Evolutionary conservation across 2,888 invertebrate genomes (phyloP), one percentile per base, ranked within the genome.

Genomic region (Mycalesis mineus): DNA sequence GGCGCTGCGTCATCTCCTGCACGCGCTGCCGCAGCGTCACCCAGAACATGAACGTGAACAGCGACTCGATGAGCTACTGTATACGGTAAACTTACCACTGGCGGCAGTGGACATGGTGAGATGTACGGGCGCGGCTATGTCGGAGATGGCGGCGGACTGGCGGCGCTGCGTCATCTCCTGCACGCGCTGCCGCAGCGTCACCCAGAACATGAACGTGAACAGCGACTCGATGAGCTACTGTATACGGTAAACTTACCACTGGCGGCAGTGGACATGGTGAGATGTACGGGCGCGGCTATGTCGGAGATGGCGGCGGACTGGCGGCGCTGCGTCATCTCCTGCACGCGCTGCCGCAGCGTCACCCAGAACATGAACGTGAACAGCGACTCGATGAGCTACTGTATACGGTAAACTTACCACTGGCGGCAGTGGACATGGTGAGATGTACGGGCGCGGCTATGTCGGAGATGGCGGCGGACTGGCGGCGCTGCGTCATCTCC

Each of bases 11-110:
- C 62, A 93, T 91, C 82, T 98, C 98, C 69, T 96, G 94, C 72
- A 96, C 22, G 22, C 22, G 22, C 82, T 98, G 98, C 11, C 97
- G 91, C 78, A 98, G 89, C 9, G 98, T 98, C 66, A 98, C 93
- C 22, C 22, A 22, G 22, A 22, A 22, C 22, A 22, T 22, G 22
- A 22, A 22, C 22, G 22, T 22, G 22, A 22, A 22, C 22, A 22
- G 22, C 22, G 22, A 4, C 97, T 22, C 22, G 22, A 22, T 22
- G 22, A 22, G 22, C 22, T 22, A 22, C 22, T 22, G 22, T 22
- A 22, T 4, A 5, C 22, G 5, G 22, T 17, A 48, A 6, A 45
- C 73, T 77, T 67, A 91, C 92, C 92, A 62, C 91, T 91, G 31
- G 94, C 92, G 4, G 94, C 93, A 5, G 94, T 91, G 1, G 94